These are phyloP conservation scores for Leptura quadrifasciata DNA, from an alignment of 2,888 invertebrate genomes.

Conservation along the genomic window DNA sequence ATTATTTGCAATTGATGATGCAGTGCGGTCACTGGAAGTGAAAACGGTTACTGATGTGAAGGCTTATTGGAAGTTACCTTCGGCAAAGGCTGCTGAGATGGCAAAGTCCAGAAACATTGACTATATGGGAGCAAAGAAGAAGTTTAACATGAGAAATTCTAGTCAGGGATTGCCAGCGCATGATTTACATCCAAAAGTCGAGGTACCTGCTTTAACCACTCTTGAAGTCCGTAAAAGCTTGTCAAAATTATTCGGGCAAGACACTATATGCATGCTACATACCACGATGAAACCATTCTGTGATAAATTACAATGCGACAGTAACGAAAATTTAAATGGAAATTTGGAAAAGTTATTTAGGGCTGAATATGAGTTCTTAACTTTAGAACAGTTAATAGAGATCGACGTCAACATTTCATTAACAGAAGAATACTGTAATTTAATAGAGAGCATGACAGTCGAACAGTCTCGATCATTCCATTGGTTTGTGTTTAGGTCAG, in stretches of 20 bases:
- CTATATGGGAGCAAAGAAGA: neutral
- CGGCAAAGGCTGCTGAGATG: conserved; percentile 33
- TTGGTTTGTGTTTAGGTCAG: conserved; percentile 46
- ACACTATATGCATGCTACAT: conserved; percentile 5
- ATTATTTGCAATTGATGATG: conserved; percentile 40
- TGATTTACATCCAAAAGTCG: neutral
- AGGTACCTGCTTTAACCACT: neutral
- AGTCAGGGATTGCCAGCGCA: neutral
- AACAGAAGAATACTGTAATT: conserved; percentile 11
- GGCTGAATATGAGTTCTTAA: neutral
- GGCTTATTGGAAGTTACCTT: conserved; percentile 16
- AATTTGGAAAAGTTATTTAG: neutral
- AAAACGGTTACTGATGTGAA: conserved; percentile 46
- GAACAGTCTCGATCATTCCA: conserved; percentile 24
- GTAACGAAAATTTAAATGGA: neutral
- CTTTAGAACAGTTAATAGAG: conserved; percentile 29
- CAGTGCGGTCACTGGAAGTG: neutral
- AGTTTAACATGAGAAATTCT: neutral
- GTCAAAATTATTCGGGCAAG: neutral
- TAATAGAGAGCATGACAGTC: conserved; percentile 26
- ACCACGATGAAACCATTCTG: neutral
- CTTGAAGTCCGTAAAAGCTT: neutral
- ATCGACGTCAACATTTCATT: conserved; percentile 4
- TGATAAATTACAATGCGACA: neutral
- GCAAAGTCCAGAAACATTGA: conserved; percentile 43